Evolutionary conservation across 1,140 invertebrate genomes (phyloP).

Genomic region (Heliconius hermathena): DNA sequence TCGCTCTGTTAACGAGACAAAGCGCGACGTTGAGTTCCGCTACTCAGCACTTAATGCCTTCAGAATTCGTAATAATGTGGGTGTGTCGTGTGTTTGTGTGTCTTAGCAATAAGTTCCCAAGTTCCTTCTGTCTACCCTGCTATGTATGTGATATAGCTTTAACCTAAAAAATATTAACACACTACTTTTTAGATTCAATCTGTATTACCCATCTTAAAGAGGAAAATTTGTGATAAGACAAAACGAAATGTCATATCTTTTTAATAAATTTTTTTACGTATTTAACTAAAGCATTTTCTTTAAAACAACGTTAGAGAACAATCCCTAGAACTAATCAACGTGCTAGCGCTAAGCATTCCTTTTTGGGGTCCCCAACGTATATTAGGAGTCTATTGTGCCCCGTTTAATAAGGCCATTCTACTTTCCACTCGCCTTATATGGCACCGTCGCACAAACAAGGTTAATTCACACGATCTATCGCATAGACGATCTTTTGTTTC

Average conservation of each 20-base stretch:
- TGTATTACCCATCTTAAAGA: background rate
- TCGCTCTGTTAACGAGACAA: background rate
- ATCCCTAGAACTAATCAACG: slow-evolving; percentile 48
- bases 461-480: slow-evolving; percentile 63
- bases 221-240: background rate
- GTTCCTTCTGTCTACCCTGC: background rate
- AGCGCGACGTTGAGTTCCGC: background rate
- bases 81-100: too few species aligned
- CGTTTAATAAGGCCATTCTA: slow-evolving; percentile 60
- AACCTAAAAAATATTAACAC: background rate
- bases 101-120: background rate
- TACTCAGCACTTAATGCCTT: background rate
- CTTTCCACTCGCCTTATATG: slow-evolving; percentile 60
- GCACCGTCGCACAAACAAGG: slow-evolving; percentile 61
- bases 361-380: slow-evolving; percentile 55
- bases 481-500: slow-evolving; percentile 40
- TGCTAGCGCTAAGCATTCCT: slow-evolving; percentile 45
- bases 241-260: background rate
- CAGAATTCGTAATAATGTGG: background rate
- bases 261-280: background rate
- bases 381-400: slow-evolving; percentile 63
- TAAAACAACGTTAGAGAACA: slow-evolving; percentile 26
- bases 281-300: background rate
- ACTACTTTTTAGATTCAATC: too few species aligned
- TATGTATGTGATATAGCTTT: background rate